Conservation (phyloP, 2,888 invertebrate genomes). For the Teinopalpus imperialis region DNA sequence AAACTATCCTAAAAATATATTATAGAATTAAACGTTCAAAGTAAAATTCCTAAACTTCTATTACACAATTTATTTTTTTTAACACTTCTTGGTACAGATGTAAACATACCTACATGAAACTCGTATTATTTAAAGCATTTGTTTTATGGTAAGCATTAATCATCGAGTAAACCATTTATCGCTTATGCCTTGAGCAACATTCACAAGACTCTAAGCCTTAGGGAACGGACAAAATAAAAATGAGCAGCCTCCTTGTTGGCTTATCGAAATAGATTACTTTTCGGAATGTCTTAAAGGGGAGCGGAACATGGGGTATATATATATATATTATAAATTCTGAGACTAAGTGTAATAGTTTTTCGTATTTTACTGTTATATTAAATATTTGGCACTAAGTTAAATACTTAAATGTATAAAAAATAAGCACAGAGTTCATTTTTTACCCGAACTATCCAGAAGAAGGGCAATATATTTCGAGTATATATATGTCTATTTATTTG, state of each 20-base stretch:
- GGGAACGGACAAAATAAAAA: slow-evolving; percentile 79
- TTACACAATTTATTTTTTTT: no score
- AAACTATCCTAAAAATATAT: neutral
- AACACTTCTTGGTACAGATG: no score
- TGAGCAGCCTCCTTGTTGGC: slow-evolving; percentile 76
- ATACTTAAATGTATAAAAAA: no score
- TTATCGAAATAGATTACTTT: slow-evolving; percentile 79
- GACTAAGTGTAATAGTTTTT: slow-evolving; percentile 37
- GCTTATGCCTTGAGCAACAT: slow-evolving; percentile 38
- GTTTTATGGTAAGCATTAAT: neutral
- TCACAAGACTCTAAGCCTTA: slow-evolving; percentile 65
- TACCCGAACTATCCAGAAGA: no score
- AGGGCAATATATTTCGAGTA: no score
- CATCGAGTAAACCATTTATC: neutral
- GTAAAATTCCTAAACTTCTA: no score
- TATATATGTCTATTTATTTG: no score
- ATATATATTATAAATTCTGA: slow-evolving; percentile 56
- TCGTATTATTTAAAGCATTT: no score
- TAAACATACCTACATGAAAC: no score
- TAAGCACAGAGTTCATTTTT: no score
- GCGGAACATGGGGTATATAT: slow-evolving; percentile 42
- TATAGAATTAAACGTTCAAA: no score
- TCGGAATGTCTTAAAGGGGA: slow-evolving; percentile 66
- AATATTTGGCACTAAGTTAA: no score
- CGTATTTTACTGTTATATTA: slow-evolving; percentile 34